phyloP scores from a whole-genome alignment of 2,113 vertebrate species.

The Megaceryle maxima region DNA sequence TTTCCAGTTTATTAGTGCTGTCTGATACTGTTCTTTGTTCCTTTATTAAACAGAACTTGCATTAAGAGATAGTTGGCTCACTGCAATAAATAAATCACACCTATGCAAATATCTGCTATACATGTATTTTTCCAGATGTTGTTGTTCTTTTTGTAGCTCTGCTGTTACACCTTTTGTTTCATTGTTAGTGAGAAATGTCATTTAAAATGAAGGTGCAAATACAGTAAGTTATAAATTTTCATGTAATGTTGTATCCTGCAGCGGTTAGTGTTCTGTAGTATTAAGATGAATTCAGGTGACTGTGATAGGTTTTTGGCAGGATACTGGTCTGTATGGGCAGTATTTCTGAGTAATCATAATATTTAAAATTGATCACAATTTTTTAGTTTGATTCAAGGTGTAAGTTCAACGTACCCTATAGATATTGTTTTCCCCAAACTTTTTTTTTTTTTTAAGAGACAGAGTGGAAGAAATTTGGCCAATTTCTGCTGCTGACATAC shows the following conservation, averaged over 20 bases:
- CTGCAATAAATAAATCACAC: neutral
- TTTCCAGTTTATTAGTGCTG: neutral
- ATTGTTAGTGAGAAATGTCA: neutral
- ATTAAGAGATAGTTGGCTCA: neutral
- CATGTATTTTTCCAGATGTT: accelerated
- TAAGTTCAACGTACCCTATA: accelerated
- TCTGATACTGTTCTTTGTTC: neutral
- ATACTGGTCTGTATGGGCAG: neutral
- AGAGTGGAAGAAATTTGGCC: neutral
- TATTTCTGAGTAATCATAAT: neutral
- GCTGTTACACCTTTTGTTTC: neutral
- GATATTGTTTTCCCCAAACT: no score
- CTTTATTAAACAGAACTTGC: neutral
- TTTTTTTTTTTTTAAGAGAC: no score
- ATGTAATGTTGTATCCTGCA: neutral
- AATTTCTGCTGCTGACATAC: neutral
- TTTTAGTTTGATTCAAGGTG: neutral
- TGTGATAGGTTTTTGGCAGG: neutral
- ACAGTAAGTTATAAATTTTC: neutral
- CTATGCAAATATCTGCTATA: neutral
- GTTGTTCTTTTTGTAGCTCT: neutral
- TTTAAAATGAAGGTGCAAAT: neutral
- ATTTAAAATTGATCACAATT: neutral
- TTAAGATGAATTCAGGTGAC: neutral
- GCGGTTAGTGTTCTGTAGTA: neutral